Base-by-base conservation (phyloP, 2,113 vertebrate genomes). In the Podiceps cristatus region DNA sequence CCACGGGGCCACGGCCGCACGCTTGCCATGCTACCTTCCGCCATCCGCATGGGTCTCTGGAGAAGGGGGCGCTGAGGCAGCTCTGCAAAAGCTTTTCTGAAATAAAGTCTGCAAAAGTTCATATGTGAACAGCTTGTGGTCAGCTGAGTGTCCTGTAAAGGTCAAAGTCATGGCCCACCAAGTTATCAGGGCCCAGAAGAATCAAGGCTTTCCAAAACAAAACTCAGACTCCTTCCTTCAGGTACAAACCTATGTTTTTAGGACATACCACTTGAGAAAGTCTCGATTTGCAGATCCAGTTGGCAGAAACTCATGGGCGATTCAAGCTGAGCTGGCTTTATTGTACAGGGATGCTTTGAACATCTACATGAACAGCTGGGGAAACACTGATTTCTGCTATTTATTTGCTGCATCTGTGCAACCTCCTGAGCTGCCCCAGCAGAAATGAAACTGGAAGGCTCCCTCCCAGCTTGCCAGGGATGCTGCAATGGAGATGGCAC, bases 61-160 rank as follows among this genome's bases (percentile, higher is more conserved):
- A 19, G n/a, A 69, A 49, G 11, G 9, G 44, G 8, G 4, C 1
- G 0, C 5, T 9, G 1, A 1, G 7, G 8, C 1, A 1, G 4
- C 31, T 56, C 35, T n/a, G 9, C 1, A 2, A 58, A 58, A 76
- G 18, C 20, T 68, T 60, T 52, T 56, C 64, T 63, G 50, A 74
- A 87, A 20, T 18, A 60, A 85, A 58, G 29, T 44, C 40, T 44
- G 47, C 0, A 0, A 16, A 20, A 77, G 58, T 25, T 68, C 2
- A 0, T 20, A 3, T 6, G 3, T 14, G 20, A 86, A 25, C 7
- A 50, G 11, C 25, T 44, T 55, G 42, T n/a, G n/a, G 16, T 15
- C 78, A 45, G 44, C 6, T 42, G 16, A 81, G 29, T 10, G 12
- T 59, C 47, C 28, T 0, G 1, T 5, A 28, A 77, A 74, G 49